These are phyloP conservation scores for Ploceus nigricollis DNA, from an alignment of 2,113 vertebrate genomes.

Conservation along the genomic window DNA sequence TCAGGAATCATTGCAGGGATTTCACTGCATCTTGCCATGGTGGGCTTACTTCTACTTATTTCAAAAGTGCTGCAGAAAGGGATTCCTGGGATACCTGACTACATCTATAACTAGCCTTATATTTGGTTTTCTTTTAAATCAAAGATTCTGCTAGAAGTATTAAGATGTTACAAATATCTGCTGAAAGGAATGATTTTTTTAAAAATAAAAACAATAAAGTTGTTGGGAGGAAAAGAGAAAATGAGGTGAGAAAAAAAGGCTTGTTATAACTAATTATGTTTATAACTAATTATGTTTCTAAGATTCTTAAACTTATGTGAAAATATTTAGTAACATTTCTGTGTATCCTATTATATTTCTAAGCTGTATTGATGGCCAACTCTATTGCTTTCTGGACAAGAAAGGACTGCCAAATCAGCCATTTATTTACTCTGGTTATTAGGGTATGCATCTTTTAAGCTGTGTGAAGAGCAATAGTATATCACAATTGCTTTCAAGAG, in stretches of 20 bases:
- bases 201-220: neutral
- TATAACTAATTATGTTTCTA: neutral
- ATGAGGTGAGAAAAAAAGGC: neutral
- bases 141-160: neutral
- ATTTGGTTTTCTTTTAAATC: neutral
- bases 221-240: neutral
- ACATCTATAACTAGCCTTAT: neutral
- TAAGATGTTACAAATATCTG: neutral
- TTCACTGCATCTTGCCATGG: neutral
- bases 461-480: neutral
- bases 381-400: neutral
- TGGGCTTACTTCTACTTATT: neutral
- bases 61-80: neutral
- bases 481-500: neutral
- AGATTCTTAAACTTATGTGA: neutral
- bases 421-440: neutral
- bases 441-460: neutral
- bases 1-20: neutral
- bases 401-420: neutral
- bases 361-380: neutral
- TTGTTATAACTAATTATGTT: neutral
- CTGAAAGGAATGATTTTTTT: neutral
- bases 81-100: neutral
- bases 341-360: neutral
- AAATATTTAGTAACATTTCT: neutral